phyloP scores from a whole-genome alignment of 1,140 invertebrate genomes.

The Magallana angulata region DNA sequence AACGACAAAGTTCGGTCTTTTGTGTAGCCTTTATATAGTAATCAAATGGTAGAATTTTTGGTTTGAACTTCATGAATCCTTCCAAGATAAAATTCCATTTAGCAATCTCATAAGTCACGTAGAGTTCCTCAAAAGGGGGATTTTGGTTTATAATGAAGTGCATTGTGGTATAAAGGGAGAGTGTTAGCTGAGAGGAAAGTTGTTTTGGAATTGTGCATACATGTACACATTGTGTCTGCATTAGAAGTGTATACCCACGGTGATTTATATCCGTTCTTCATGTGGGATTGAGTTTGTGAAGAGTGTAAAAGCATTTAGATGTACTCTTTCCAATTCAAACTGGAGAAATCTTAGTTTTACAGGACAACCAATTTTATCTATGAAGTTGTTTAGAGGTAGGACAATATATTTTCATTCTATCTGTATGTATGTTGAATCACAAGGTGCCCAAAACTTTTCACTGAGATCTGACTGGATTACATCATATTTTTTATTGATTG shows the following conservation, averaged over 20 bases:
- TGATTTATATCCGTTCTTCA: slow-evolving; percentile 2
- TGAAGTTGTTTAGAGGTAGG: not conserved
- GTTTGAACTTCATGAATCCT: slow-evolving; percentile 15
- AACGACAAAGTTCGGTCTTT: not conserved
- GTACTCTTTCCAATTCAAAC: not conserved
- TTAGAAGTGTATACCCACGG: not conserved
- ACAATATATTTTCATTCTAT: not conserved
- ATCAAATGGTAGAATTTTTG: slow-evolving; percentile 34
- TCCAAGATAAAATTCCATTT: slow-evolving; percentile 23
- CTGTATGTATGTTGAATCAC: not conserved
- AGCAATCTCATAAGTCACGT: slow-evolving; percentile 28
- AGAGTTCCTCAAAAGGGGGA: slow-evolving; percentile 14
- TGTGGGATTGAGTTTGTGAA: not conserved
- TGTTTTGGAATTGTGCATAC: slow-evolving; percentile 22
- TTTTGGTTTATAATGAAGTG: slow-evolving; percentile 30
- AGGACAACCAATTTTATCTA: not conserved
- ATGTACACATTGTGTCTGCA: not conserved
- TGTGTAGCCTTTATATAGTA: slow-evolving; percentile 5
- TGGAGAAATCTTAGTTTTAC: not conserved
- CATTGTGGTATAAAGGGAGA: not conserved
- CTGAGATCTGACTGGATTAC: too few species aligned
- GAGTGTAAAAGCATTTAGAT: slow-evolving; percentile 33
- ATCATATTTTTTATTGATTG: too few species aligned
- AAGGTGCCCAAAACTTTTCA: not conserved
- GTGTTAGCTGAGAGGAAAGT: slow-evolving; percentile 10